These are phyloP conservation scores for Sarcophilus harrisii DNA, from an alignment of 2,797 vertebrate species.

Conservation along the genomic window DNA sequence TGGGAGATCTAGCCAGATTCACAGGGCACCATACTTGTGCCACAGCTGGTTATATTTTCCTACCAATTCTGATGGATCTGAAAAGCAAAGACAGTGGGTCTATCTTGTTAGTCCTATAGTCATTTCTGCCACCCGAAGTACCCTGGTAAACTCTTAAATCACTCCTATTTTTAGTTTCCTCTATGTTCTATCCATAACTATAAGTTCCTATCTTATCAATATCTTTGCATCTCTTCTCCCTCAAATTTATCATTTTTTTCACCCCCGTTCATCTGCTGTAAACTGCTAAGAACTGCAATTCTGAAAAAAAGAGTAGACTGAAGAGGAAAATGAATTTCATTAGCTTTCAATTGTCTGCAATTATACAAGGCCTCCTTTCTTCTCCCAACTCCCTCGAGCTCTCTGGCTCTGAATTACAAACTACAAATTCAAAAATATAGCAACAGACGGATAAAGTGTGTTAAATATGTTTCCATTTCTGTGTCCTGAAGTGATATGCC, in stretches of 20 bases:
- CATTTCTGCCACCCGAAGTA: background rate
- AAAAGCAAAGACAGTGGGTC: background rate
- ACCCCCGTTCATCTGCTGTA: background rate
- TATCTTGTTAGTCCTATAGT: background rate
- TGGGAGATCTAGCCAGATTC: background rate
- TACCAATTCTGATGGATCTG: background rate
- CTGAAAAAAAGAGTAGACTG: background rate
- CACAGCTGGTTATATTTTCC: background rate
- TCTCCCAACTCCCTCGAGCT: background rate
- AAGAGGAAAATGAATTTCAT: background rate
- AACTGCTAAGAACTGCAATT: background rate
- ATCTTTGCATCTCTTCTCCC: background rate
- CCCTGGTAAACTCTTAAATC: background rate
- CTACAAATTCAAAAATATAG: background rate
- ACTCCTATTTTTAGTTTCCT: background rate
- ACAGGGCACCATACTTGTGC: background rate
- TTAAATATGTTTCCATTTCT: background rate
- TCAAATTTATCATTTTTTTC: background rate
- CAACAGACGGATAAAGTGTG: background rate
- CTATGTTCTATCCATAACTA: background rate
- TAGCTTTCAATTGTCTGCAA: background rate
- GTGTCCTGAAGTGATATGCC: background rate
- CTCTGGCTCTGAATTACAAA: background rate
- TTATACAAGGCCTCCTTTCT: background rate
- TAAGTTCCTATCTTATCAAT: background rate